phyloP scores from a whole-genome alignment of 2,888 invertebrate genomes.

The Erynnis tages region DNA sequence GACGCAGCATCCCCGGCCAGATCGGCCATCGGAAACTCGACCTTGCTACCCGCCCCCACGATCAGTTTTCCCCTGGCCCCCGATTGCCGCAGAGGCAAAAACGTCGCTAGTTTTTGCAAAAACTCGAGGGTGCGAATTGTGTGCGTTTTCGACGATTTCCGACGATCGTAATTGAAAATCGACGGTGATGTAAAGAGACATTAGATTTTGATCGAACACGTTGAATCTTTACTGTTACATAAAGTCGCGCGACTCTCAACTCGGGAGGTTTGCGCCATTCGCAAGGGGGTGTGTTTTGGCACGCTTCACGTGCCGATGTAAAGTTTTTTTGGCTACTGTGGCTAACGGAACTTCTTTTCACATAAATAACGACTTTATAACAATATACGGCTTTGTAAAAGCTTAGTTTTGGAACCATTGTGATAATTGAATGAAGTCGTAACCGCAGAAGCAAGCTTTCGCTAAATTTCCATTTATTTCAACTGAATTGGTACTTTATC shows the following conservation, averaged over 20 bases:
- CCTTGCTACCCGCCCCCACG: constrained; percentile 38
- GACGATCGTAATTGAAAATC: constrained; percentile 65
- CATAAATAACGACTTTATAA: constrained; percentile 9
- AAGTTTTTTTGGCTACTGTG: constrained; percentile 7
- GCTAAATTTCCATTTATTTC: too few relatives aligned
- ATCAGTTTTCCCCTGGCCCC: constrained; percentile 37
- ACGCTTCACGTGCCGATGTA: constrained; percentile 3
- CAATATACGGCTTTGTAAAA: constrained; percentile 1
- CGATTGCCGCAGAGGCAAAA: constrained; percentile 76
- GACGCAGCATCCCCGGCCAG: constrained; percentile 75
- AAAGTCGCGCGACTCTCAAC: background rate
- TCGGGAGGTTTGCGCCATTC: background rate
- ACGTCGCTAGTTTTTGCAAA: constrained; percentile 70
- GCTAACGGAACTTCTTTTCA: constrained; percentile 3
- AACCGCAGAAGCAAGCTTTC: too few relatives aligned
- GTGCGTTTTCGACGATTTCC: constrained; percentile 59
- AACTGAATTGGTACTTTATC: too few relatives aligned
- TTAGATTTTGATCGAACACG: constrained; percentile 19
- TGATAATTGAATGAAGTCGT: background rate
- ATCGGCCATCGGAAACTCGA: constrained; percentile 40
- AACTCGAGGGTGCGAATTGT: constrained; percentile 75
- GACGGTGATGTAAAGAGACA: constrained; percentile 34
- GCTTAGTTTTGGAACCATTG: background rate
- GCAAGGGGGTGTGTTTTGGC: constrained; percentile 16
- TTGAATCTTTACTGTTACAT: background rate